These are phyloP conservation scores for Matsumyia berberina DNA, from an alignment of 2,888 invertebrate species.

Conservation along the genomic window DNA sequence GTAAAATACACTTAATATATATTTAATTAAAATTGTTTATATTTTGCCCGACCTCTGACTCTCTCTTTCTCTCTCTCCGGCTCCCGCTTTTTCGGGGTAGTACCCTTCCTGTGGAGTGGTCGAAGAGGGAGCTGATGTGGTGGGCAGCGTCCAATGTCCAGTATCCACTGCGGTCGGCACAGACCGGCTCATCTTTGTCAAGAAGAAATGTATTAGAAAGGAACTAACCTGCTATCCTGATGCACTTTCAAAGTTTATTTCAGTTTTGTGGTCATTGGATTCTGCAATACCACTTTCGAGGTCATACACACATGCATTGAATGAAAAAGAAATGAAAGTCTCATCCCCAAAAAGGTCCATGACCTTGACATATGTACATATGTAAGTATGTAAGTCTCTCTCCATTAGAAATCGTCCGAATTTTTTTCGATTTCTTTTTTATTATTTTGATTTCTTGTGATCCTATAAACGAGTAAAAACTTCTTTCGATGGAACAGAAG, in stretches of 20 bases:
- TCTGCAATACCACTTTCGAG: slow-evolving; percentile 12
- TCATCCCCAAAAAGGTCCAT: slow-evolving; percentile 25
- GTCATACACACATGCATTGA: background rate
- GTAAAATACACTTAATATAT: slow-evolving; percentile 35
- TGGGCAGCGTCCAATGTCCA: too few relatives aligned
- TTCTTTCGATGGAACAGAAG: background rate
- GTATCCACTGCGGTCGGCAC: background rate
- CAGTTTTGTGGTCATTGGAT: slow-evolving; percentile 29
- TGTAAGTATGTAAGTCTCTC: too few relatives aligned
- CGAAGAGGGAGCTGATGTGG: too few relatives aligned
- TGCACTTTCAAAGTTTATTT: slow-evolving; percentile 12
- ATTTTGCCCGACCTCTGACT: background rate
- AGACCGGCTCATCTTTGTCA: background rate
- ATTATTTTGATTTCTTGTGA: background rate
- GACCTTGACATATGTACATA: slow-evolving; percentile 64
- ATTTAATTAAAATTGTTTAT: slow-evolving; percentile 39
- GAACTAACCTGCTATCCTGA: background rate
- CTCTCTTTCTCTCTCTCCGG: background rate
- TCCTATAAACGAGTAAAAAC: background rate
- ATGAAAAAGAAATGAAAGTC: slow-evolving; percentile 5
- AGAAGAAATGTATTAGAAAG: background rate
- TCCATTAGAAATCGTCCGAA: slow-evolving; percentile 15
- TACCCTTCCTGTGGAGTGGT: background rate
- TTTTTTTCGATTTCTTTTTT: slow-evolving; percentile 4
- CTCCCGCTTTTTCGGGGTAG: too few relatives aligned